Conservation (phyloP, 1,140 invertebrate genomes). For the Idris sp. region DNA sequence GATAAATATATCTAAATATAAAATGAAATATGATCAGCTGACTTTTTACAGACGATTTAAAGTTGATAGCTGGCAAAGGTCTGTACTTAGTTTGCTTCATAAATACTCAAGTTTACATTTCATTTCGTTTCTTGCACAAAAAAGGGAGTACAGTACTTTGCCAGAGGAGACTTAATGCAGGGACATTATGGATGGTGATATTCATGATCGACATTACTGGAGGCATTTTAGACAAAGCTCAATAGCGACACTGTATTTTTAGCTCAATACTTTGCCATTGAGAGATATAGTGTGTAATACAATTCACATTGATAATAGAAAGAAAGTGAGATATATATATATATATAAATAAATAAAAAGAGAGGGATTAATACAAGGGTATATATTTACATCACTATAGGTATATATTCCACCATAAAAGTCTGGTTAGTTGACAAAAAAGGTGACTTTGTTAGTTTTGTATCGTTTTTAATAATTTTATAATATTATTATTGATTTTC, state of each 20-base stretch:
- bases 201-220: slow-evolving; percentile 45
- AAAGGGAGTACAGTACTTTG: too few species aligned
- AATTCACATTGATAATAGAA: slow-evolving; percentile 17
- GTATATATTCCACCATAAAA: too few species aligned
- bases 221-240: slow-evolving; percentile 32
- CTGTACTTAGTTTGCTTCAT: slow-evolving; percentile 8
- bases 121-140: too few species aligned
- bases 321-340: slow-evolving; percentile 3
- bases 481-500: slow-evolving; percentile 8
- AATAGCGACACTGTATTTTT: slow-evolving; percentile 40
- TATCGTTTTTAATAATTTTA: too few species aligned
- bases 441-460: too few species aligned
- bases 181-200: slow-evolving; percentile 11
- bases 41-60: slow-evolving; percentile 14
- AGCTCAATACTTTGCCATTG: slow-evolving; percentile 11
- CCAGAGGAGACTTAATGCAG: slow-evolving; percentile 20
- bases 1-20: too few species aligned
- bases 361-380: too few species aligned
- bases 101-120: too few species aligned
- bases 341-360: slow-evolving; percentile 11
- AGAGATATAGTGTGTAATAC: slow-evolving; percentile 13
- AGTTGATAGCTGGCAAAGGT: slow-evolving; percentile 6
- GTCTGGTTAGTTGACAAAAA: too few species aligned
- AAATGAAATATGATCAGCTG: slow-evolving; percentile 14
- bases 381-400: too few species aligned